Conservation (phyloP, 92 coral and sea anemone genomes). For the Hydrozoanthus gracilis region DNA sequence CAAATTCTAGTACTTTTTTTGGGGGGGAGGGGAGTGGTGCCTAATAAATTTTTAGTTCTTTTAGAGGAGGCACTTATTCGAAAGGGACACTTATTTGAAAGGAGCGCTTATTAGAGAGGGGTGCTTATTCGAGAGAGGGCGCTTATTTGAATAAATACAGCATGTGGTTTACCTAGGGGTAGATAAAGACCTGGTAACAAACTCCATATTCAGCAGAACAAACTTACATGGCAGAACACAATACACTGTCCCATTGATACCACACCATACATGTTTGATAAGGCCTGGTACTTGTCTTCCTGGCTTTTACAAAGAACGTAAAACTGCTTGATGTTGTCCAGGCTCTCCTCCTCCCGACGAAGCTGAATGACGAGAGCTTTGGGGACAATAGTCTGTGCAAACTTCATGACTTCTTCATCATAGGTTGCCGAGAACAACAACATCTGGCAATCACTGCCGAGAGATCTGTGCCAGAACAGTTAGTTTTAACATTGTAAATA, state of each 20-base stretch:
- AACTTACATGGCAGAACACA: slow-evolving; percentile 97
- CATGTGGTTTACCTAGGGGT: no score
- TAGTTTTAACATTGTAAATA: no score
- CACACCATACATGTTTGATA: slow-evolving; percentile 95
- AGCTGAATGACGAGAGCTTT: slow-evolving; percentile 87
- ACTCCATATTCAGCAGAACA: neutral
- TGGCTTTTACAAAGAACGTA: slow-evolving; percentile 81
- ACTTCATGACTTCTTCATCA: slow-evolving; percentile 91
- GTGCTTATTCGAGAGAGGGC: no score
- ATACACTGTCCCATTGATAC: slow-evolving; percentile 96
- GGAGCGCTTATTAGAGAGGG: no score
- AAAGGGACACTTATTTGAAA: no score
- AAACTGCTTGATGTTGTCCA: slow-evolving; percentile 93
- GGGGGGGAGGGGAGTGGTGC: no score
- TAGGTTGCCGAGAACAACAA: slow-evolving; percentile 95
- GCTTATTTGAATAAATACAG: no score
- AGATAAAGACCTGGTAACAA: no score
- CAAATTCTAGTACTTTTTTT: no score
- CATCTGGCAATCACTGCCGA: slow-evolving; percentile 85
- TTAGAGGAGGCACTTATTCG: no score
- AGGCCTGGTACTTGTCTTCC: slow-evolving; percentile 87
- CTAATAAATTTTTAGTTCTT: no score
- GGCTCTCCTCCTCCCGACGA: slow-evolving; percentile 93
- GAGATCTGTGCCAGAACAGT: slow-evolving; percentile 48
- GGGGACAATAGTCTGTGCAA: slow-evolving; percentile 86